These are phyloP conservation scores for Trachythela sp. DNA, from an alignment of 64 coral and sea anemone species.

Conservation along the genomic window DNA sequence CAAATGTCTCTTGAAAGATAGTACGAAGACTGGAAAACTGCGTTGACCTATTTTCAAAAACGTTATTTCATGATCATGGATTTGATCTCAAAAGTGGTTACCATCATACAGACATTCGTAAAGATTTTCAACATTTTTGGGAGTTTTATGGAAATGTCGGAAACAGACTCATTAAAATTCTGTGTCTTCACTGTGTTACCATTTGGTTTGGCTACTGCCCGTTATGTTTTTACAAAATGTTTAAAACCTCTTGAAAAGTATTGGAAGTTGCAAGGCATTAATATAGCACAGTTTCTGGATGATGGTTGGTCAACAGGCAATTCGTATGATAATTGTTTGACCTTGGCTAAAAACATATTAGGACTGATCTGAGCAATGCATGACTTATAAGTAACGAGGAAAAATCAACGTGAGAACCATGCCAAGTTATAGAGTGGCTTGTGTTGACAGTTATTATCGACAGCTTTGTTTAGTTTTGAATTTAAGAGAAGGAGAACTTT, in stretches of 20 bases:
- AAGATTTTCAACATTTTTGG: not conserved
- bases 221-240: conserved; percentile 59
- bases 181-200: conserved; percentile 56
- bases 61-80: not conserved
- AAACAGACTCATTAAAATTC: not conserved
- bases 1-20: not conserved
- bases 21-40: conserved; percentile 11
- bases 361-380: conserved; percentile 6
- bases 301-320: conserved; percentile 29
- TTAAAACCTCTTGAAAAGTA: conserved; percentile 49
- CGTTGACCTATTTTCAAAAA: not conserved
- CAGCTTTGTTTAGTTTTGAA: conserved; percentile 49
- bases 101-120: not conserved
- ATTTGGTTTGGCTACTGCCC: conserved; percentile 42
- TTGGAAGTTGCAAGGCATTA: conserved; percentile 46
- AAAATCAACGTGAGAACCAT: conserved; percentile 38
- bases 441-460: too few relatives aligned
- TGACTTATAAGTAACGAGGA: conserved; percentile 35
- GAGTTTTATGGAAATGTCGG: not conserved
- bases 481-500: not conserved
- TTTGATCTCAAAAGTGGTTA: conserved; percentile 1
- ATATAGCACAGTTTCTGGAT: conserved; percentile 41
- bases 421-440: conserved; percentile 35
- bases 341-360: conserved; percentile 2
- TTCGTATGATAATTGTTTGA: not conserved